Evolutionary conservation across 2,888 invertebrate species (phyloP).

Genomic region (Caenorhabditis parvicauda): DNA sequence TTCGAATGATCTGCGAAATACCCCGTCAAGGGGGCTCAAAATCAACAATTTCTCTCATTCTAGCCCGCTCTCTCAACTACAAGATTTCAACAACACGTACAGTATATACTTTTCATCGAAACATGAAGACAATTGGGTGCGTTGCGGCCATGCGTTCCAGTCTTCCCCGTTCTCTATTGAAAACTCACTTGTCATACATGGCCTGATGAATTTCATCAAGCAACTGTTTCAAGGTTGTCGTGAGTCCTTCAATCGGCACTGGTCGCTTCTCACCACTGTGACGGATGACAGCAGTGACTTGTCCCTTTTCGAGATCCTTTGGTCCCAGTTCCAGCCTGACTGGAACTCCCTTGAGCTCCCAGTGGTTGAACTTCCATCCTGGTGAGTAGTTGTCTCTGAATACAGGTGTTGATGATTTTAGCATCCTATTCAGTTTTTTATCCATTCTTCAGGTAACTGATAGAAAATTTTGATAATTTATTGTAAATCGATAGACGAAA

Average conservation of each 20-base stretch:
- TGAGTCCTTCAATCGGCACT: slow-evolving; percentile 70
- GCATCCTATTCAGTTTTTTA: no score
- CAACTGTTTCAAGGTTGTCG: slow-evolving; percentile 70
- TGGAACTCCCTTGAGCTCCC: slow-evolving; percentile 77
- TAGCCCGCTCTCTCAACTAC: no score
- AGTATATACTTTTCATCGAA: no score
- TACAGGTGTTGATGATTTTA: no score
- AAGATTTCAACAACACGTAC: no score
- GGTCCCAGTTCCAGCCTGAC: slow-evolving; percentile 74
- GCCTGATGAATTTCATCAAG: slow-evolving; percentile 78
- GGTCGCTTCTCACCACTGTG: slow-evolving; percentile 82
- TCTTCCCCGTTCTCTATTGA: not conserved
- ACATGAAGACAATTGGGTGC: no score
- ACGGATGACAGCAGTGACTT: slow-evolving; percentile 85
- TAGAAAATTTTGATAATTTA: not conserved
- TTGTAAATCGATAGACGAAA: not conserved
- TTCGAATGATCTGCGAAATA: no score
- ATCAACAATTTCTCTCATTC: no score
- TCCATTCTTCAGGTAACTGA: no score
- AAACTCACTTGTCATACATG: slow-evolving; percentile 76
- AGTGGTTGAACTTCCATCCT: slow-evolving; percentile 98
- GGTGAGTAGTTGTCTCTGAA: slow-evolving; percentile 84
- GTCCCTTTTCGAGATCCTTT: slow-evolving; percentile 79
- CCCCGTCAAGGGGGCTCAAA: no score
- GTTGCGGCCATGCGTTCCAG: not conserved